Conservation (phyloP, 2,888 invertebrate species). For the Torymus auratus region DNA sequence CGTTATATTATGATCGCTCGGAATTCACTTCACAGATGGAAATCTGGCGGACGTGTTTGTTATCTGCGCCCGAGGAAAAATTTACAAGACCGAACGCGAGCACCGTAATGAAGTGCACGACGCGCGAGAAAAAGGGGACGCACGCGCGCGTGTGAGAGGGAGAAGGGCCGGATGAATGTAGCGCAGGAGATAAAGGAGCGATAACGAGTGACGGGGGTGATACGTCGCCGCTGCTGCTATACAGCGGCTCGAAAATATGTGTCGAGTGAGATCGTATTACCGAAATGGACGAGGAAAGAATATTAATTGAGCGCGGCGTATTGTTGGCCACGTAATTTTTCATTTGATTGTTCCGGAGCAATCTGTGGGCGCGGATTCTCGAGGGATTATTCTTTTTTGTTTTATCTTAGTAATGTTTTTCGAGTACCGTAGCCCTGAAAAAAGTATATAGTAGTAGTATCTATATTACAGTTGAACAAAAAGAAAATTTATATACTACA, state of each 20-base stretch:
- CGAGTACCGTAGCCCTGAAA: too few relatives aligned
- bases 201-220: conserved; percentile 35
- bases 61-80: conserved; percentile 35
- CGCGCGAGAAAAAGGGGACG: conserved; percentile 33
- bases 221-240: conserved; percentile 3
- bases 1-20: background rate
- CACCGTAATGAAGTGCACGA: conserved; percentile 37
- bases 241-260: conserved; percentile 36
- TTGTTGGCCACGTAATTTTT: conserved; percentile 19
- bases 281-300: conserved; percentile 15
- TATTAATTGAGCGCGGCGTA: conserved; percentile 26
- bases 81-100: conserved; percentile 28
- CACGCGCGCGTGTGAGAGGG: background rate
- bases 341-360: background rate
- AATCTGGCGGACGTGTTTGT: conserved; percentile 22
- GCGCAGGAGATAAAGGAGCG: conserved; percentile 39
- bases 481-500: too few relatives aligned
- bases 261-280: conserved; percentile 51
- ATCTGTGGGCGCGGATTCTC: background rate
- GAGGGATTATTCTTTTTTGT: too few relatives aligned
- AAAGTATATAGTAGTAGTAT: too few relatives aligned
- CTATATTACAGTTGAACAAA: background rate
- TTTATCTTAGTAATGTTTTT: background rate
- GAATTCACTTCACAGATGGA: conserved; percentile 33
- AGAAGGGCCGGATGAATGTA: conserved; percentile 19